Base-by-base conservation (phyloP, 2,797 vertebrate species). In the Esox lucius region DNA sequence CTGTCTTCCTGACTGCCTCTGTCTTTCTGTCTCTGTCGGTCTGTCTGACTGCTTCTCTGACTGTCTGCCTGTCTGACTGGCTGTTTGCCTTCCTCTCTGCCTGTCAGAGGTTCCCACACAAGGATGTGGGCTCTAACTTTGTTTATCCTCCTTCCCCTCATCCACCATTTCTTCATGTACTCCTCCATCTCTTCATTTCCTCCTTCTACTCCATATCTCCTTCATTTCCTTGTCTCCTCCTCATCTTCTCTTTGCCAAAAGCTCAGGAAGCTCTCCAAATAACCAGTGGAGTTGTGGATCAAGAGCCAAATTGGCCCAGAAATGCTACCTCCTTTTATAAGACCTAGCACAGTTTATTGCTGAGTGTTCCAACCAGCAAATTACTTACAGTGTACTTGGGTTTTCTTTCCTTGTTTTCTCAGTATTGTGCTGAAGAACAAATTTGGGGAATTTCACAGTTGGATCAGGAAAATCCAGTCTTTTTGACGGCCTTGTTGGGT, bases 221-320 rank as follows among this genome's bases (percentile, higher is more conserved):
- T 39, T 39, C 35, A 39, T 3, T 39, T 39, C 35, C 35, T 39
- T 8, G 7, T 39, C 7, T 39, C 35, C 5, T 5, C 46, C 48
- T 69, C 28, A 24, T 66, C 24, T 69, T 68, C 42, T 69, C 31
- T 15, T 75, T 42, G 62, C 74, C 68, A 80, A 75, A 62, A 80
- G 71, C 74, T 59, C 26, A 74, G 65, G 62, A 81, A 75, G 53
- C 70, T 83, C 78, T 83, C 72, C 65, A 69, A 33, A 82, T 78
- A 86, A 73, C 61, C 35, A 39, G 35, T 39, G 35, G 16, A 78
- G 68, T 62, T 64, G 16, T 61, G 71, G 71, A 61, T 74, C 1
- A 26, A 28, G 79, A 72, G 80, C 80, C 80, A 77, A 72, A 74
- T 35, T 86, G 72, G 71, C 84, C 35, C 17, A n/a, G 49, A 28